Conservation (phyloP, 2,888 invertebrate species). For the Hedya salicella region DNA sequence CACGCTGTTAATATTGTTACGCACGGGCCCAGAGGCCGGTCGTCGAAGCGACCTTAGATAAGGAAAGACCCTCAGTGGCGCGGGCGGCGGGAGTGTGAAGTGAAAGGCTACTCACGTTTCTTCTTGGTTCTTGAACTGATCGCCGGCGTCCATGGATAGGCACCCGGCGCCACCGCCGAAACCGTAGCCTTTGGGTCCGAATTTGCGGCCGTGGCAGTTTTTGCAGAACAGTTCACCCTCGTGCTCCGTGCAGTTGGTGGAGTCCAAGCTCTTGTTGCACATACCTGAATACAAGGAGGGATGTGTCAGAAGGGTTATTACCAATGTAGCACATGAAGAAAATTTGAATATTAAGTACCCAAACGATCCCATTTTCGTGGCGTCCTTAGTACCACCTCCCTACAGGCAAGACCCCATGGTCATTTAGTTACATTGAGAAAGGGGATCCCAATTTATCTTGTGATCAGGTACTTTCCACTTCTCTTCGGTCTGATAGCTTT, state of each 20-base stretch:
- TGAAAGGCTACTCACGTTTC: constrained; percentile 88
- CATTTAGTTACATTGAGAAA: no score
- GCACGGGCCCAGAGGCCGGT: constrained; percentile 81
- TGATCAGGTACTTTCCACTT: neutral
- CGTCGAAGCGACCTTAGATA: constrained; percentile 79
- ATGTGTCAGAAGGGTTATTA: constrained; percentile 2
- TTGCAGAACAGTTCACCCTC: constrained; percentile 99
- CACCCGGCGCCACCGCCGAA: constrained; percentile 99
- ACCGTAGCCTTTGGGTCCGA: constrained; percentile 99
- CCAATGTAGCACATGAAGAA: neutral
- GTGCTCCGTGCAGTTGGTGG: constrained; percentile 99
- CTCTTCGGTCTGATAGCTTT: neutral
- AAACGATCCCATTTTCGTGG: neutral
- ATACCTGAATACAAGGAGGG: constrained; percentile 86
- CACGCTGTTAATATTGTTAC: constrained; percentile 85
- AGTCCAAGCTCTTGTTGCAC: constrained; percentile 99
- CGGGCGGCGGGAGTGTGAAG: constrained; percentile 79
- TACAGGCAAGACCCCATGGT: no score
- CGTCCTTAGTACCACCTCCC: no score
- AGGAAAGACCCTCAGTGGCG: constrained; percentile 85
- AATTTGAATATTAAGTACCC: neutral
- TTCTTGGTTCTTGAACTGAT: constrained; percentile 90
- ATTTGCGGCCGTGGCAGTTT: constrained; percentile 98
- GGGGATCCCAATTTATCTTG: no score
- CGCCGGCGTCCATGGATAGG: constrained; percentile 97